A percentile compares a stretch with the other conserved stretches of the same genome.
These are phyloP conservation scores for Cylloceria caligata DNA, from an alignment of 2,888 invertebrate species.

Conservation along the genomic window DNA sequence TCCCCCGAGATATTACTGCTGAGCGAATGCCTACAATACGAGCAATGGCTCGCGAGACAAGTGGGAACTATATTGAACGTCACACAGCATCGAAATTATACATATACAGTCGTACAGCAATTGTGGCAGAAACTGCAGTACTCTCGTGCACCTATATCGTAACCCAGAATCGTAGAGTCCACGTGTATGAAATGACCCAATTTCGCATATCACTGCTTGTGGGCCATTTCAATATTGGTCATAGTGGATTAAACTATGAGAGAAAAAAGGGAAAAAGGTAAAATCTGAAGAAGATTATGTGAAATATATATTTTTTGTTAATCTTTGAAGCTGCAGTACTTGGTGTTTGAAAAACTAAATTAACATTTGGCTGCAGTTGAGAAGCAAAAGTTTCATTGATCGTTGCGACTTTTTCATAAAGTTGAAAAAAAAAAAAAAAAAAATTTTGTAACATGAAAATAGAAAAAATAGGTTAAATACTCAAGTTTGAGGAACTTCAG, in stretches of 20 bases:
- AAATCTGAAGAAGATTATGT: background rate
- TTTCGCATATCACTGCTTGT: slow-evolving; percentile 51
- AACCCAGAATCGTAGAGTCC: slow-evolving; percentile 41
- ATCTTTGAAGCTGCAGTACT: too few relatives aligned
- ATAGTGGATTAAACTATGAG: background rate
- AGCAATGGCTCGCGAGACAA: slow-evolving; percentile 39
- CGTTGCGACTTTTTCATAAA: background rate
- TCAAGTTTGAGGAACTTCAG: too few relatives aligned
- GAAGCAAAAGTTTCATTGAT: background rate
- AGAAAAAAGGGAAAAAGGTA: background rate
- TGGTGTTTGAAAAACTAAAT: too few relatives aligned
- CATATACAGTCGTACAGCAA: background rate
- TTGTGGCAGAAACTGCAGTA: slow-evolving; percentile 20
- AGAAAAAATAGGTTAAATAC: too few relatives aligned
- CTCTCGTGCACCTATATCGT: slow-evolving; percentile 6
- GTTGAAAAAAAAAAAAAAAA: background rate
- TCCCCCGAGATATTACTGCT: slow-evolving; percentile 17
- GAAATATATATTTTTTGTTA: background rate
- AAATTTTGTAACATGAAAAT: background rate
- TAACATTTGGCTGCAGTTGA: background rate
- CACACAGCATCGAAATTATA: slow-evolving; percentile 1
- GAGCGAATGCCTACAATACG: slow-evolving; percentile 34
- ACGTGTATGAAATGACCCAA: slow-evolving; percentile 56
- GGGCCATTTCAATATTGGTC: slow-evolving; percentile 40
- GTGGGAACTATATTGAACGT: slow-evolving; percentile 29